phyloP scores from a whole-genome alignment of 2,888 invertebrate species.

The Phaonia tiefii region DNA sequence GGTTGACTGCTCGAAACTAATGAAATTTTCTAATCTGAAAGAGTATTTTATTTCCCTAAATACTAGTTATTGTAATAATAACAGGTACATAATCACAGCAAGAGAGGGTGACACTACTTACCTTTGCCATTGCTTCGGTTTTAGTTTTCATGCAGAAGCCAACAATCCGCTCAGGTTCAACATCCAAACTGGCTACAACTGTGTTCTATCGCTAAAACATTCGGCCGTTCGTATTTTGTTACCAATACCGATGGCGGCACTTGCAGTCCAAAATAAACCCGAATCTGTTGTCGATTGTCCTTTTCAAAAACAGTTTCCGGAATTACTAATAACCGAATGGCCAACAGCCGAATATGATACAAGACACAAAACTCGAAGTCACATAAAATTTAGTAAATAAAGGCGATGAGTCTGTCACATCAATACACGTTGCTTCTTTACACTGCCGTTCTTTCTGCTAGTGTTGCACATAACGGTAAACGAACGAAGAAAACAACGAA shows the following conservation, averaged over 20 bases:
- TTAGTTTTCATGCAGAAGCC: conserved; percentile 8
- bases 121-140: conserved; percentile 73
- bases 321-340: background rate
- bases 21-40: too few relatives aligned
- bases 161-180: conserved; percentile 23
- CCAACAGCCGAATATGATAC: too few relatives aligned
- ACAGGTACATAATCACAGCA: too few relatives aligned
- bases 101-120: conserved; percentile 66
- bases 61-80: too few relatives aligned
- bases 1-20: too few relatives aligned
- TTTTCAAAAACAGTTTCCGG: conserved; percentile 38
- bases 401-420: conserved; percentile 11
- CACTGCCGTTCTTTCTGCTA: background rate
- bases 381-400: background rate
- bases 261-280: background rate
- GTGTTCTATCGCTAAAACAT: background rate
- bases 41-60: too few relatives aligned
- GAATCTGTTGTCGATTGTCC: too few relatives aligned
- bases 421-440: background rate
- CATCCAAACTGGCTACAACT: background rate
- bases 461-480: conserved; percentile 5
- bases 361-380: too few relatives aligned
- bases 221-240: background rate
- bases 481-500: conserved; percentile 9
- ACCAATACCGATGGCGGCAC: conserved; percentile 25